Evolutionary conservation across 2,113 vertebrate genomes (phyloP), one percentile per base, ranked within the genome.

Genomic region (Siphamia tubifer): DNA sequence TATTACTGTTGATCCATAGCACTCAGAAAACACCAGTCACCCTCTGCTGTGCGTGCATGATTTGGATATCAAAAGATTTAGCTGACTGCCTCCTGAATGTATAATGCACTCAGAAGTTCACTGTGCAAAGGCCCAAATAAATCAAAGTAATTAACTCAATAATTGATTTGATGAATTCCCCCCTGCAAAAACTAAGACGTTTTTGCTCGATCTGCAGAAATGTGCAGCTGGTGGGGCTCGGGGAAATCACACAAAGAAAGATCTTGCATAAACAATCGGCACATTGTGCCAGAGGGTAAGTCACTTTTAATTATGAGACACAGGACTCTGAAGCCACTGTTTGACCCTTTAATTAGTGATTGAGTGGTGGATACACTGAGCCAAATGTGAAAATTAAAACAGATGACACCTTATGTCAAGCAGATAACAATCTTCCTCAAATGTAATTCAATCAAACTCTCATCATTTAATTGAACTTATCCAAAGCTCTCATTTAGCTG

Each of bases 131-230:
- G 40, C 67, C 71, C 69, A 84, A 80, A 88, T 88, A 86, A 86
- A 86, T 87, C 79, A 81, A 83, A 86, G 60, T 81, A 84, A 90
- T 89, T 88, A 87, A 87, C 78, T 84, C 74, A 57, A 48, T 85
- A 87, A 90, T 80, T 83, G 84, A 88, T 82, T 69, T 82, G 89
- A 85, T 82, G 57, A 67, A 80, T 84, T 81, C 72, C 35, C 72
- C 35, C 49, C 49, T 15, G 34, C 44, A 73, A 81, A 47, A 81
- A 83, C 77, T 34, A 52, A 85, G 66, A 78, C 65, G 47, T 81
- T 87, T 86, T 74, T 83, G 88, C 86, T 43, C 28, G 57, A 68
- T 79, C 45, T 48, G 83, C 62, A 83, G 79, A 80, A 81, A 70
- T 28, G 25, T 45, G 68, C 47, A 63, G 58, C 53, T 61, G 31